Base-by-base conservation (phyloP, 1,140 invertebrate genomes). In the Monomorium pharaonis region DNA sequence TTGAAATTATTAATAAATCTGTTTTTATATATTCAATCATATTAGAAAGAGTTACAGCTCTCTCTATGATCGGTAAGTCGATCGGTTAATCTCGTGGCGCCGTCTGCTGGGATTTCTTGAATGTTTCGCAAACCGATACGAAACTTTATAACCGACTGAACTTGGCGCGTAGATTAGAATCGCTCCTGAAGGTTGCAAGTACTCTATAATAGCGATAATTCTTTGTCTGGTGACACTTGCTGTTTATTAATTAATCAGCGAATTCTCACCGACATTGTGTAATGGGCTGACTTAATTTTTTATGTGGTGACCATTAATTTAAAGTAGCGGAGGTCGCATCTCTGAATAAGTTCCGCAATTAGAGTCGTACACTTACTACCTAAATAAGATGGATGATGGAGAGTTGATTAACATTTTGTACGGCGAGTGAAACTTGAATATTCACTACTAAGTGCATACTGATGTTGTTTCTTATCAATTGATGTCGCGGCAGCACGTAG, bases 381-480 rank as follows among this genome's bases (percentile, higher is more conserved):
- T 67, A 49, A 49, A 4, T 12, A 16, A 44, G 16, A 86, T 58
- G 37, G 21, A 86, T 74, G 81, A 83, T 65, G 74, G 42, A 89
- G 62, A 67, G 60, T 83, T 85, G 86, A 91, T 91, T 89, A 89
- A 56, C 80, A 72, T 51, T 63, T 24, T 60, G 47, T 27, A 44
- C 47, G 16, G 18, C 51, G 27, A 49, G 85, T 51, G 85, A 69
- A 81, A 85, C 51, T 86, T 49, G 33, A 51, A 63, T 77, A 24
- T 63, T n/a, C 30, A 30, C 37, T 56, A 51, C 81, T 90, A 92
- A 93, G 92, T 93, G 90, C 72, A 77, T 92, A 92, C 85, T 81
- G 60, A 49, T 92, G 92, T 92, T 88, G 84, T 77, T 74, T 78
- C 74, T 91, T 93, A 92, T 92, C 92, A 88, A 87, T 90, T 76